Conservation (phyloP, 2,113 vertebrate species). For the Caranx melampygus region DNA sequence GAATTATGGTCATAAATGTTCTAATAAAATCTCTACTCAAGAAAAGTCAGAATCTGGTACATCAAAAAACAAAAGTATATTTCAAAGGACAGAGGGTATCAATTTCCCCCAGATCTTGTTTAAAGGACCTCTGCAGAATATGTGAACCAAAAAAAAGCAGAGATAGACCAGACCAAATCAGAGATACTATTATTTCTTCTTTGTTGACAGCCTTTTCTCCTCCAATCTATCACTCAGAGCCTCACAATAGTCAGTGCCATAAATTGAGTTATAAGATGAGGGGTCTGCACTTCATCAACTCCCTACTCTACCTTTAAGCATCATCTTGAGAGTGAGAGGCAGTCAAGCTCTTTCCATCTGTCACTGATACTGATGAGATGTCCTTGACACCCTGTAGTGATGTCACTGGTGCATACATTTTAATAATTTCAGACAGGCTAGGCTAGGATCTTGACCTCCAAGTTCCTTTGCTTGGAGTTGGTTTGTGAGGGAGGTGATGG, state of each 20-base stretch:
- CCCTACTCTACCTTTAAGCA: not conserved
- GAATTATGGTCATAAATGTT: too few species aligned
- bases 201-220: constrained; percentile 30
- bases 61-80: too few species aligned
- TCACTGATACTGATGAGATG: constrained; percentile 7
- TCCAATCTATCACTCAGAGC: constrained; percentile 5
- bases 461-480: constrained; percentile 25
- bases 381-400: constrained; percentile 50
- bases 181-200: not conserved
- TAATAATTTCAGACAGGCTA: constrained; percentile 57
- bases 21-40: too few species aligned
- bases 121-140: too few species aligned
- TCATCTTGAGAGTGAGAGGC: constrained; percentile 23
- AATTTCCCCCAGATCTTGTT: too few species aligned
- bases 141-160: too few species aligned
- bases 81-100: too few species aligned
- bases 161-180: too few species aligned
- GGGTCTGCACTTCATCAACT: constrained; percentile 37
- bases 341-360: not conserved
- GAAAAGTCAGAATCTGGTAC: too few species aligned
- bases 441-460: constrained; percentile 58
- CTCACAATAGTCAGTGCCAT: constrained; percentile 4
- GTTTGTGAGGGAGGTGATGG: not conserved
- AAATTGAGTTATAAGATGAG: constrained; percentile 21
- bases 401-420: constrained; percentile 57